phyloP scores from a whole-genome alignment of 2,113 vertebrate species.

The Esox niger region DNA sequence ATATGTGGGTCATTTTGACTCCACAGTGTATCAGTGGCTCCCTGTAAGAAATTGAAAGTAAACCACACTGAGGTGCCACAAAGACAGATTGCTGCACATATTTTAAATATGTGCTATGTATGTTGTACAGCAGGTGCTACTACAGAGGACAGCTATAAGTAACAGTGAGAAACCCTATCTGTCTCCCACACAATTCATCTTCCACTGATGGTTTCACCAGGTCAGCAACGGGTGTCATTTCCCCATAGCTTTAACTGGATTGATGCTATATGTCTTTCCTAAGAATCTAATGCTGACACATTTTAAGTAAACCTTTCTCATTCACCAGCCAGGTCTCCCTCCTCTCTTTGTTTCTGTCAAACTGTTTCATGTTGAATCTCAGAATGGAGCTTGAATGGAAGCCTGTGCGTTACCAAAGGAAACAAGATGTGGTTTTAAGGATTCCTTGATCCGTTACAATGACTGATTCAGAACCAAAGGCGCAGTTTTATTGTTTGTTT shows the following conservation, averaged over 20 bases:
- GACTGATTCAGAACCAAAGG: no score
- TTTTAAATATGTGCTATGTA: background rate
- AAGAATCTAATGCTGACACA: slow-evolving; percentile 35
- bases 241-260: slow-evolving; percentile 27
- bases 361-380: no score
- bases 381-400: no score
- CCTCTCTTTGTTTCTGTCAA: no score
- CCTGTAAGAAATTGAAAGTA: no score
- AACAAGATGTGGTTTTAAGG: no score
- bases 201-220: slow-evolving; percentile 17
- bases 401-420: no score
- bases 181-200: slow-evolving; percentile 39
- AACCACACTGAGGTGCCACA: background rate
- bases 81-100: background rate
- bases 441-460: no score
- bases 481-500: no score
- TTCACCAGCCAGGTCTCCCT: no score
- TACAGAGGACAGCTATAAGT: background rate
- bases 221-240: slow-evolving; percentile 37
- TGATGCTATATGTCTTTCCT: slow-evolving; percentile 18
- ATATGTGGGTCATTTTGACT: no score
- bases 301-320: slow-evolving; percentile 41
- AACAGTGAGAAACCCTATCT: slow-evolving; percentile 36
- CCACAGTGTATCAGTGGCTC: no score
- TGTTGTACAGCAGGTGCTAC: background rate